These are phyloP conservation scores for Spilogale gracilis DNA, from an alignment of 2,113 vertebrate genomes.

Conservation along the genomic window DNA sequence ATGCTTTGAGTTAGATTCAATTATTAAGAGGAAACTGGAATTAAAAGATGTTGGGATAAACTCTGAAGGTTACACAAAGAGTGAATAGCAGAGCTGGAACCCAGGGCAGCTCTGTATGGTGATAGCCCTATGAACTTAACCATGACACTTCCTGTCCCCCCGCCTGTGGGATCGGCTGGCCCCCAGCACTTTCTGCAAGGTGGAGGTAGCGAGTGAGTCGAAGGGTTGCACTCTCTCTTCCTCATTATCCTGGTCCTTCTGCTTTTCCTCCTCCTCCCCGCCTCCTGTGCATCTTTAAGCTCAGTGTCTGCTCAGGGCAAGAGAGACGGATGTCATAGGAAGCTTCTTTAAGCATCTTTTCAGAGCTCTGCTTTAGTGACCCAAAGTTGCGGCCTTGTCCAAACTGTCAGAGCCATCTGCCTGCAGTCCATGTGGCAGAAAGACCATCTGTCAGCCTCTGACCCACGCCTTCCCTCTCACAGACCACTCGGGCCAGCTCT, in stretches of 20 bases:
- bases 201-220: background rate
- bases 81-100: background rate
- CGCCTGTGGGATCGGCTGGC: too few relatives aligned
- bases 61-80: background rate
- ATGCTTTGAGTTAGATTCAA: background rate
- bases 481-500: constrained; percentile 80
- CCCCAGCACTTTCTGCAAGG: background rate
- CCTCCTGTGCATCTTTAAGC: constrained; percentile 67
- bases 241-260: background rate
- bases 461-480: constrained; percentile 84
- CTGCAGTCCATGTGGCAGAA: constrained; percentile 85
- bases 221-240: background rate
- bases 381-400: constrained; percentile 87
- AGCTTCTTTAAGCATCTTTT: constrained; percentile 82
- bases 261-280: constrained; percentile 43
- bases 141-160: background rate
- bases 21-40: background rate
- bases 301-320: constrained; percentile 70
- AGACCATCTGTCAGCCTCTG: constrained; percentile 89
- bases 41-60: background rate
- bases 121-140: background rate
- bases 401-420: constrained; percentile 89
- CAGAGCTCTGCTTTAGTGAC: constrained; percentile 82
- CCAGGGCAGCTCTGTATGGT: background rate
- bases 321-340: constrained; percentile 66